Conservation (phyloP, 2,888 invertebrate genomes). For the Steromphala cineraria region DNA sequence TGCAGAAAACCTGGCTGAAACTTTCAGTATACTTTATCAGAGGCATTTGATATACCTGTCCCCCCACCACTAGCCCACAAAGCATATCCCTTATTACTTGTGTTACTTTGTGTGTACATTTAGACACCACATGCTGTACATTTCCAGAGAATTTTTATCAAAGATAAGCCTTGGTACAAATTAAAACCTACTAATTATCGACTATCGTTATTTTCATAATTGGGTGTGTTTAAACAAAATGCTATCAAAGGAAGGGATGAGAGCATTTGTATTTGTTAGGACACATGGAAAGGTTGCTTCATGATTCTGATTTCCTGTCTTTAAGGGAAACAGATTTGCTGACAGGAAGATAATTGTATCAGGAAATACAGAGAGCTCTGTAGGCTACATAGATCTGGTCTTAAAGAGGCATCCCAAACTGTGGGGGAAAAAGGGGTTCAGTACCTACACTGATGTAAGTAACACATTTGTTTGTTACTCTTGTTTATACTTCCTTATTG, state of each 20-base stretch:
- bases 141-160: too few relatives aligned
- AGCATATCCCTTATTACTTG: not conserved
- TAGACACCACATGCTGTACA: not conserved
- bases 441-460: not conserved
- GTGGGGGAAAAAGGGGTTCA: not conserved
- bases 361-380: not conserved
- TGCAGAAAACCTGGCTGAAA: not conserved
- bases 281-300: not conserved
- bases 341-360: not conserved
- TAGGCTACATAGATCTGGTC: not conserved
- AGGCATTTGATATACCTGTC: not conserved
- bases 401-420: not conserved
- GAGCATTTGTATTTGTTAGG: not conserved
- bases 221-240: not conserved
- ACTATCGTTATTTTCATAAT: not conserved
- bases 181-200: not conserved
- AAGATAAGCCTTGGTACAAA: not conserved
- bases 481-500: not conserved
- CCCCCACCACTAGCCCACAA: not conserved
- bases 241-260: not conserved
- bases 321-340: not conserved
- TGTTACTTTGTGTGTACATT: not conserved
- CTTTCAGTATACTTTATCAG: not conserved
- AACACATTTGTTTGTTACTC: constrained; percentile 2
- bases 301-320: constrained; percentile 3